Evolutionary conservation across 2,888 invertebrate species (phyloP), one percentile per base, ranked within the genome.

Genomic region (Catocala sponsa): DNA sequence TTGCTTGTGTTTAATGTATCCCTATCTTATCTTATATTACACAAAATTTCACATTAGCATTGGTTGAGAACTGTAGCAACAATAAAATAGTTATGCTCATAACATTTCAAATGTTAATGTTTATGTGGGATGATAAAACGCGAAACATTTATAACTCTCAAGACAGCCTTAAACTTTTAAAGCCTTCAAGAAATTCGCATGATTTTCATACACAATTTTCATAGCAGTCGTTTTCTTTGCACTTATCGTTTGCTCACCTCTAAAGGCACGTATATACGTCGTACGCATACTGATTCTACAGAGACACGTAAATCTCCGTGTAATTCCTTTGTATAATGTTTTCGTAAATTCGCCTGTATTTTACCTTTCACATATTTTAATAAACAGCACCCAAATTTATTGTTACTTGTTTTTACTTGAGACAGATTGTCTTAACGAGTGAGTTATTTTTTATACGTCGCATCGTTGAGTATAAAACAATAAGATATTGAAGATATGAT

Each of bases 161-260:
- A 59, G 59, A 32, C 57, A 74, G 74, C 63, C 71, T 66, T 79
- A 68, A 73, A 75, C 68, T 76, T 74, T 72, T 74, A 77, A 81
- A 82, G 74, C 78, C 77, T 79, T 76, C 69, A 79, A 77, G 78
- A 77, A 78, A 74, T 77, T 78, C 79, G 65, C 78, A 79, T 83
- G 76, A 82, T 74, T 83, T 84, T 83, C 78, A 78, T 79, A 78
- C 71, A 80, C 76, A 79, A 50, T 81, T 68, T 81, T 77, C 80
- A 78, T 75, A 74, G 76, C 78, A 71, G 78, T 72, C 80, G 76
- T 79, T 82, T 84, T 83, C 82, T 75, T 79, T 71, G 74, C 76
- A 81, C 78, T 72, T 68, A 69, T 70, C 75, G 73, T 82, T 78
- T 79, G 75, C 80, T 79, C 76, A 77, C 80, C 82, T 84, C 76